Percentiles rank a stretch among this genome's conserved stretches.
Evolutionary conservation across 2,113 vertebrate genomes (phyloP).

Genomic region (Sminthopsis crassicaudata): DNA sequence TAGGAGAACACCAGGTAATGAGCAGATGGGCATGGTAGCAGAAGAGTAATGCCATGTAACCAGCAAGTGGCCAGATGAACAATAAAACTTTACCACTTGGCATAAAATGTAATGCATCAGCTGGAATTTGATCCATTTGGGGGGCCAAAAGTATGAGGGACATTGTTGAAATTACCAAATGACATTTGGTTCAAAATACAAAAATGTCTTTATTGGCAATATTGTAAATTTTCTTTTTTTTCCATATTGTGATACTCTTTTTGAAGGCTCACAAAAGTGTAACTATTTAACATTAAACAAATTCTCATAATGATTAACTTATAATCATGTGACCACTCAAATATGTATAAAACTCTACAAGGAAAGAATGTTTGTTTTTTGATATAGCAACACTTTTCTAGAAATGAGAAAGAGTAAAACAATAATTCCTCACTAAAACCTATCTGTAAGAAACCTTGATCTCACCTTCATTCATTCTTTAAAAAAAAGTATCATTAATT

Average conservation of each 20-base stretch:
- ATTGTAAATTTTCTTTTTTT: not conserved
- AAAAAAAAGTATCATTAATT: not conserved
- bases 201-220: not conserved
- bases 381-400: not conserved
- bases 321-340: not conserved
- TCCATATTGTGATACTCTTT: not conserved
- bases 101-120: conserved; percentile 46
- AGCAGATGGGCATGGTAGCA: conserved; percentile 37
- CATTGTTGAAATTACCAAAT: conserved; percentile 60
- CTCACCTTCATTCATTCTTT: not conserved
- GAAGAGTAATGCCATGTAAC: conserved; percentile 30
- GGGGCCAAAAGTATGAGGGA: not conserved
- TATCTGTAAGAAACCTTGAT: not conserved
- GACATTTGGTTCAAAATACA: conserved; percentile 50
- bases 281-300: not conserved
- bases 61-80: conserved; percentile 32
- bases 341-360: not conserved
- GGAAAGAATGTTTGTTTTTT: not conserved
- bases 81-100: conserved; percentile 49
- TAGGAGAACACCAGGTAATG: conserved; percentile 48
- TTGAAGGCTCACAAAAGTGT: conserved; percentile 12
- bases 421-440: not conserved
- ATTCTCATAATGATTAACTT: not conserved
- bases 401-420: no score
- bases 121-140: conserved; percentile 38